Base-by-base conservation (phyloP, 1,140 invertebrate genomes). In the Heliconius himera region DNA sequence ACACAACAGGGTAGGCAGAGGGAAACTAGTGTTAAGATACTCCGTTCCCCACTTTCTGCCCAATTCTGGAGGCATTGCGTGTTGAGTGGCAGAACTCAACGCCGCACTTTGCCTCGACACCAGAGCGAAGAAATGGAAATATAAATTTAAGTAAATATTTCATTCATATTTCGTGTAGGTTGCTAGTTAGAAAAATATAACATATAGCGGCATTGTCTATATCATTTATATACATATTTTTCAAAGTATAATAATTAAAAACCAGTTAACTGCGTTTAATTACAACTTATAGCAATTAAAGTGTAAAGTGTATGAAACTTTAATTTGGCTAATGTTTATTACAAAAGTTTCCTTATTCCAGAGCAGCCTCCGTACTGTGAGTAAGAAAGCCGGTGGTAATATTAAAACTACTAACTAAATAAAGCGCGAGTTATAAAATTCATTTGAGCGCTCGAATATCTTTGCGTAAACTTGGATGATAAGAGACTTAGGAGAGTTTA, bases 261-360 rank as follows among this genome's bases (percentile, higher is more conserved):
- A 6, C 3, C 18, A 66, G 13, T 66, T 66, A 66, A 66, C 20
- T 29, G 22, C 22, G 22, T 13, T 29, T 66, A 66, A 66, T 29
- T 66, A 66, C 22, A 66, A 26, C 22, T 66, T 16, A 66, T 6
- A 16, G 11, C 11, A 66, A 66, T 66, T 66, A 66, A 66, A 66
- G 22, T 66, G 26, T 29, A 66, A 66, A 26, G 26, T 66, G 22
- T 66, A 29, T 66, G 11, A 66, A 66, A 66, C 13, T 75, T 54
- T 74, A 33, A 60, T 60, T 75, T 75, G 36, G 54, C 54, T 75
- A 41, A 75, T 60, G 74, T 75, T 75, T 75, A 75, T 60, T 75
- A 38, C 33, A 29, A 66, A 75, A 75, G 29, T 75, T 75, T 75
- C 8, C 74, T 36, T 36, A 38, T 38, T 66, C 60, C 74, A 26